A percentile compares a stretch with the other conserved stretches of the same genome.
These are phyloP conservation scores for Furcifer pardalis DNA, from an alignment of 2,797 vertebrate species.

Conservation along the genomic window DNA sequence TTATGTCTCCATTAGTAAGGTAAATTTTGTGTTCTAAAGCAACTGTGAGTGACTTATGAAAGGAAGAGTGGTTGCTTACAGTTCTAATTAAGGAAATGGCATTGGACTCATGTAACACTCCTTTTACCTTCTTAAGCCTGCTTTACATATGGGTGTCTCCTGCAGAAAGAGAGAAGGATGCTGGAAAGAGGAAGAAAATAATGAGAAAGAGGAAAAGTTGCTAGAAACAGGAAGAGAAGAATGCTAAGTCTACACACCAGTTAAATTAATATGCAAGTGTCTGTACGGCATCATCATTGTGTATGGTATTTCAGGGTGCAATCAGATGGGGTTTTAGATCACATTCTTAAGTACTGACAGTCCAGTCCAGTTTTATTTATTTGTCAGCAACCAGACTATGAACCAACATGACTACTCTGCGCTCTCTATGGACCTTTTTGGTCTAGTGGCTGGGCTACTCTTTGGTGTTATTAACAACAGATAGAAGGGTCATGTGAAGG, in stretches of 20 bases:
- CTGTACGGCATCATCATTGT: background rate
- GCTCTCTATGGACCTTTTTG: too few species aligned
- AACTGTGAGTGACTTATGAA: constrained; percentile 13
- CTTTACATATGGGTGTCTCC: background rate
- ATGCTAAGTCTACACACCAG: background rate
- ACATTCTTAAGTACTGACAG: too few species aligned
- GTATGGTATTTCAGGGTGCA: background rate
- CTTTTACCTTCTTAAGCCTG: constrained; percentile 6
- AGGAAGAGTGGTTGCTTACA: constrained; percentile 43
- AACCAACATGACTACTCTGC: too few species aligned
- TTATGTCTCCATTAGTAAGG: constrained; percentile 44
- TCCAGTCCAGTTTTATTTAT: too few species aligned
- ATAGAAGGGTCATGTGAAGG: too few species aligned
- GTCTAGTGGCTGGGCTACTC: too few species aligned
- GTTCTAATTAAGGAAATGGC: constrained; percentile 42
- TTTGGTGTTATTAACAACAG: too few species aligned
- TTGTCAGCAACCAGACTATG: too few species aligned
- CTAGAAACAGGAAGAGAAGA: background rate
- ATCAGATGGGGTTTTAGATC: too few species aligned
- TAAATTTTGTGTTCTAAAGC: constrained; percentile 47
- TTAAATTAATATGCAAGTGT: background rate
- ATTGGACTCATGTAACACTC: constrained; percentile 23
- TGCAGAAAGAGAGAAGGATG: too few species aligned
- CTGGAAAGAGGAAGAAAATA: background rate
- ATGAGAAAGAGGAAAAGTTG: background rate